Evolutionary conservation across 1,140 invertebrate genomes (phyloP).

Genomic region (Zaprionus gabonicus): DNA sequence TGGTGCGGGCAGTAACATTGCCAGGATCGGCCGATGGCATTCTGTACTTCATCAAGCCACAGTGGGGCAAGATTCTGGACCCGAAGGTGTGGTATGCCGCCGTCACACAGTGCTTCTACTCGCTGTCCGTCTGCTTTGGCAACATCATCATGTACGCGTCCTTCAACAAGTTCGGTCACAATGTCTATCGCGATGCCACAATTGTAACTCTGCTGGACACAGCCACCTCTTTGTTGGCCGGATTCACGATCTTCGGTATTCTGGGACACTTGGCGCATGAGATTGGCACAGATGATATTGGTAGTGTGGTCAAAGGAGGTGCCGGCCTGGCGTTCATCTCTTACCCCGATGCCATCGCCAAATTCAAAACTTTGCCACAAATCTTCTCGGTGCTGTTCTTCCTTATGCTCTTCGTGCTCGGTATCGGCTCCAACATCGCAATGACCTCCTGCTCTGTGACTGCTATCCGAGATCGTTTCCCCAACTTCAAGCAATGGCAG

Average conservation of each 20-base stretch:
- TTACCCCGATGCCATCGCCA: constrained; percentile 95
- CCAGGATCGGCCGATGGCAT: constrained; percentile 91
- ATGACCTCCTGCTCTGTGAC: constrained; percentile 89
- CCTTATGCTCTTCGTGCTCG: constrained; percentile 93
- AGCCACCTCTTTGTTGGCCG: constrained; percentile 93
- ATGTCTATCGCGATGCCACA: constrained; percentile 91
- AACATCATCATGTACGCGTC: constrained; percentile 93
- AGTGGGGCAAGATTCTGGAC: constrained; percentile 89
- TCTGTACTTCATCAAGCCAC: constrained; percentile 90
- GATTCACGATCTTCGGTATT: constrained; percentile 94
- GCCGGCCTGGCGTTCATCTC: constrained; percentile 93
- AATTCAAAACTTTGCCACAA: constrained; percentile 91
- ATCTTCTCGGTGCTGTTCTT: constrained; percentile 96
- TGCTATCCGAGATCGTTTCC: constrained; percentile 90
- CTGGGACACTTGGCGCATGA: constrained; percentile 91
- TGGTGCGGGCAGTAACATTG: constrained; percentile 90
- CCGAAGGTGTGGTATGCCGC: constrained; percentile 92
- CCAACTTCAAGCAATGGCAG: constrained; percentile 86
- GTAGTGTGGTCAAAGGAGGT: constrained; percentile 87
- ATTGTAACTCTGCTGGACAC: constrained; percentile 92
- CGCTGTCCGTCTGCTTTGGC: constrained; percentile 92
- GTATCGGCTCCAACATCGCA: constrained; percentile 90
- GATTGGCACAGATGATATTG: constrained; percentile 86
- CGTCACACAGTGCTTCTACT: constrained; percentile 94
- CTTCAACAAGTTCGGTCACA: constrained; percentile 92